phyloP scores from a whole-genome alignment of 1,140 invertebrate species.

The Drosophila burlai region DNA sequence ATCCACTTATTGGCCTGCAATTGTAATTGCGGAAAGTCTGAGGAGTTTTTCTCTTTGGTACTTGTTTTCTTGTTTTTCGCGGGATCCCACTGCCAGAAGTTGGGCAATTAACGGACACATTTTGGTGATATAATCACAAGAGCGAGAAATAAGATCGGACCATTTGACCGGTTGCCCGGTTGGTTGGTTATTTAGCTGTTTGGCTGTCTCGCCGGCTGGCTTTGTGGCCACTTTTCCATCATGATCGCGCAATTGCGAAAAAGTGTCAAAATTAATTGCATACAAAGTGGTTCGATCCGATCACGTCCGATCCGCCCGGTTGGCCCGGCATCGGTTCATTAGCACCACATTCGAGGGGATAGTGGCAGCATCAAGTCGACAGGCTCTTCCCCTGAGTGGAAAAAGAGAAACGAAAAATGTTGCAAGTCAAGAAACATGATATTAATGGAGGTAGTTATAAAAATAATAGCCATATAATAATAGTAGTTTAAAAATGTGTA shows the following conservation, averaged over 20 bases:
- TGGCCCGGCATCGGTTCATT: constrained; percentile 44
- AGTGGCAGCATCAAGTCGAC: constrained; percentile 26
- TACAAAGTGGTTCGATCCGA: constrained; percentile 34
- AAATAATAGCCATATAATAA: background rate
- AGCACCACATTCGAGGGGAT: constrained; percentile 45
- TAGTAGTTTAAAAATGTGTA: background rate
- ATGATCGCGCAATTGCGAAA: constrained; percentile 37
- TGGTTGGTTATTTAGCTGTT: background rate
- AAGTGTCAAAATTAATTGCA: constrained; percentile 59
- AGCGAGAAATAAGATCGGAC: constrained; percentile 31
- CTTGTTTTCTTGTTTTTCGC: constrained; percentile 2
- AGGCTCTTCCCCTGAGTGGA: constrained; percentile 39
- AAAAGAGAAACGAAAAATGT: background rate
- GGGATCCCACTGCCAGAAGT: constrained; percentile 35
- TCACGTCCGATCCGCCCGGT: background rate
- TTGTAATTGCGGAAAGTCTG: constrained; percentile 38
- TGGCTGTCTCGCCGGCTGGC: background rate
- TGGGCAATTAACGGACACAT: constrained; percentile 51
- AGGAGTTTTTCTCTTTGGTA: constrained; percentile 4
- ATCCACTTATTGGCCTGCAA: constrained; percentile 45
- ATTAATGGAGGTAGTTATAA: background rate
- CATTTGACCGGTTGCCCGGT: constrained; percentile 33
- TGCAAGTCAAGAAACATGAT: background rate
- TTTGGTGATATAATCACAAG: constrained; percentile 53
- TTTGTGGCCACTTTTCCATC: constrained; percentile 22